Evolutionary conservation across 1,140 invertebrate genomes (phyloP).

Genomic region (Trichonephila clavipes): DNA sequence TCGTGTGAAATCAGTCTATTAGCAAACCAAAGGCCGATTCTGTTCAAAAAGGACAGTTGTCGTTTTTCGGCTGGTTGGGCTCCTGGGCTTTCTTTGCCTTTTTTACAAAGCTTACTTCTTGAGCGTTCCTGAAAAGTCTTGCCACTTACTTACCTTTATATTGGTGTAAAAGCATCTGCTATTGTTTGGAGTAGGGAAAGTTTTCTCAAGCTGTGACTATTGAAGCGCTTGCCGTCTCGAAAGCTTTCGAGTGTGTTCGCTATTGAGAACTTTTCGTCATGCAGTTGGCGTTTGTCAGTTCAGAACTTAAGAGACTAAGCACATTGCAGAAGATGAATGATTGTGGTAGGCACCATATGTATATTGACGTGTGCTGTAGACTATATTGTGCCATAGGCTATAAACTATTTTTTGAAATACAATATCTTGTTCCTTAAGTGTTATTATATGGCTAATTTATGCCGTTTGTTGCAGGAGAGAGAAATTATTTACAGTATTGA

Average conservation of each 20-base stretch:
- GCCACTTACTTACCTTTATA: constrained; percentile 68
- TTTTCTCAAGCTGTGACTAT: constrained; percentile 24
- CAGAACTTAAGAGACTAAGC: not conserved
- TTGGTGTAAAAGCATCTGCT: constrained; percentile 51
- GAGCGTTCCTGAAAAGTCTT: not conserved
- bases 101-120: constrained; percentile 35
- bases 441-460: too few relatives aligned
- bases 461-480: too few relatives aligned
- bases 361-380: not conserved
- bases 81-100: constrained; percentile 35
- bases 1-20: constrained; percentile 74
- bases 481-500: too few relatives aligned
- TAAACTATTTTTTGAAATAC: too few relatives aligned
- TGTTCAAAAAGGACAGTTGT: constrained; percentile 59
- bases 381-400: not conserved
- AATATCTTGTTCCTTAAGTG: too few relatives aligned
- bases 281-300: constrained; percentile 30
- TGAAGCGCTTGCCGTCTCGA: not conserved
- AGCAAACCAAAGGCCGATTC: constrained; percentile 51
- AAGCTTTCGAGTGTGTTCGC: constrained; percentile 41
- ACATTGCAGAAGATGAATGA: constrained; percentile 28
- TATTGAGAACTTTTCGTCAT: constrained; percentile 38
- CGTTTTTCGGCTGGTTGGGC: constrained; percentile 70
- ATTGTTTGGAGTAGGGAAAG: constrained; percentile 38
- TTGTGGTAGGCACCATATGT: not conserved